Base-by-base conservation (phyloP, 2,113 vertebrate species). In the Albula glossodonta region DNA sequence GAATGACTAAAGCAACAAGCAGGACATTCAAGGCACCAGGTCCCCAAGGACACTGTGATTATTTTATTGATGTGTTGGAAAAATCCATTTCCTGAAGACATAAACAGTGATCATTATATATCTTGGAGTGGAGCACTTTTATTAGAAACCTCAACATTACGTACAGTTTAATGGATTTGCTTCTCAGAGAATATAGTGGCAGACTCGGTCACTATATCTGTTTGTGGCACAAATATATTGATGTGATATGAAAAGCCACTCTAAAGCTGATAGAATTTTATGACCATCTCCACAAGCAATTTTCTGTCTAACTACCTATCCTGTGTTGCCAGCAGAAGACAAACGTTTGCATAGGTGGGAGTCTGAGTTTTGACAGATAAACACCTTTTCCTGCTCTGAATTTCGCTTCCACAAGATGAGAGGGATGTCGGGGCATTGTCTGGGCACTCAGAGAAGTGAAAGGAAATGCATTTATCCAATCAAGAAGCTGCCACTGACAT, bases 161-260 rank as follows among this genome's bases (percentile, higher is more conserved):
- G n/a, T 70, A 70, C 63, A 70, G 63, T 70, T 70, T 70, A 70
- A n/a, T 70, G 63, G 63, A 70, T 70, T 70, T 70, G 17, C 19
- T n/a, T 17, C 17, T 70, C 19, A 17, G 17, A 22, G n/a, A n/a
- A 70, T 70, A 70, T 70, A n/a, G 63, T 70, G 63, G 63, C 63
- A 70, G 63, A 70, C 63, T 70, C 19, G 6, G 22, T 4, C 17
- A 22, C 2, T 74, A 74, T 74, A 74, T 74, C 70, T 74, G 31
- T 74, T 74, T 74, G 70, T 31, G 70, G 70, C 70, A 74, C 70
- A 74, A 17, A 74, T 74, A 70, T 22, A 41, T 41, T 41, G n/a
- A 74, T 74, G 70, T 74, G 70, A n/a, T 74, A 74, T 74, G n/a
- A 74, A 74, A 74, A 31, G n/a, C 70, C 70, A 74, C 7, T 74